A percentile compares a stretch with the other conserved stretches of the same genome.
Conservation (phyloP, 2,797 vertebrate species). For the Potorous gilbertii region DNA sequence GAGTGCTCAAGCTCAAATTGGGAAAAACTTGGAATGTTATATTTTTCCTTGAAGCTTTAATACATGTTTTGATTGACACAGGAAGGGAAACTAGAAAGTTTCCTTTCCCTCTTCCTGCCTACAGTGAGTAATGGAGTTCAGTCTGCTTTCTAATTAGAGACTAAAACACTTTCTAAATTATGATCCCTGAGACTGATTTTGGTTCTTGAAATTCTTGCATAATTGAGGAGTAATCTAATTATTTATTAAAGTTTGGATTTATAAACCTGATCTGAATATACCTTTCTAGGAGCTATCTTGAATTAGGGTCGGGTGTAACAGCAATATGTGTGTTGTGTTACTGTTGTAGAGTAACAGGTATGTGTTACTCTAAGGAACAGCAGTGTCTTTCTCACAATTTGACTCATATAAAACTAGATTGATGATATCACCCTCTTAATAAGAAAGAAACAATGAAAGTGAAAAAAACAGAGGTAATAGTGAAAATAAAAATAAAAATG, state of each 20-base stretch:
- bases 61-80: conserved; percentile 3
- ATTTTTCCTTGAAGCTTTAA: not conserved
- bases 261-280: conserved; percentile 50
- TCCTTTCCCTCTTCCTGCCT: not conserved
- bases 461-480: not conserved
- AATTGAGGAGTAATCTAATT: conserved; percentile 59
- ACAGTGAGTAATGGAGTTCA: not conserved
- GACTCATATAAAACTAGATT: not conserved
- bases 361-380: not conserved
- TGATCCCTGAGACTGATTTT: conserved; percentile 57
- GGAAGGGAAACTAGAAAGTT: conserved; percentile 14
- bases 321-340: not conserved
- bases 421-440: not conserved
- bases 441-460: not conserved
- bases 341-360: too few species aligned
- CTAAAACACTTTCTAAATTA: conserved; percentile 58
- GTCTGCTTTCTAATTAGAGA: conserved; percentile 41
- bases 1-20: conserved; percentile 32
- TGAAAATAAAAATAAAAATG: not conserved
- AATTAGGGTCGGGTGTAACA: not conserved
- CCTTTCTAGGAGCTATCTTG: not conserved
- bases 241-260: conserved; percentile 53
- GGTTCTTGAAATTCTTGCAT: conserved; percentile 57
- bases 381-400: not conserved
- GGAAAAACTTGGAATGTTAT: not conserved